Percentiles rank a stretch among this genome's conserved stretches.
Conservation (phyloP, 2,113 vertebrate species). For the Boulengeromyrus knoepffleri region DNA sequence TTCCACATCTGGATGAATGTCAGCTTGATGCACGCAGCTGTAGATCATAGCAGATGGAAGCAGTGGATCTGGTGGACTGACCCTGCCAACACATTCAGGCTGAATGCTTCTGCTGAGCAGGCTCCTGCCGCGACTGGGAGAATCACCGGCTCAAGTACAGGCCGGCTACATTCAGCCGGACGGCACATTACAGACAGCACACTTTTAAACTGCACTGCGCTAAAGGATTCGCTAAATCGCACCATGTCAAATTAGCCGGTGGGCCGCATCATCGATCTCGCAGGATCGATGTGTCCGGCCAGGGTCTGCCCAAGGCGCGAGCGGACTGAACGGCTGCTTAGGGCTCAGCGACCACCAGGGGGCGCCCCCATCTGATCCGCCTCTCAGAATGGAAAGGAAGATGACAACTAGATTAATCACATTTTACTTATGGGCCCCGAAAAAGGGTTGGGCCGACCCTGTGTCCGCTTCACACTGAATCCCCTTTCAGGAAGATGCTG, state of each 20-base stretch:
- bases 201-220: not conserved
- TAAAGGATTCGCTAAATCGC: not conserved
- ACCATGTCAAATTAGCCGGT: not conserved
- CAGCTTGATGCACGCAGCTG: not conserved
- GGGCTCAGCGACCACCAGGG: not conserved
- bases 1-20: not conserved
- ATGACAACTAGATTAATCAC: not conserved
- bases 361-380: not conserved
- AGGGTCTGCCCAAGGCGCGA: not conserved
- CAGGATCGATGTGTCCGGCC: not conserved
- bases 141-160: not conserved
- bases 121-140: not conserved
- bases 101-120: not conserved
- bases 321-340: not conserved
- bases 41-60: not conserved
- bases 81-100: not conserved
- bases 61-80: not conserved
- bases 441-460: not conserved
- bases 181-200: not conserved
- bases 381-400: not conserved
- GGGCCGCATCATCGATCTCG: not conserved
- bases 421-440: not conserved
- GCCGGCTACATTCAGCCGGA: not conserved
- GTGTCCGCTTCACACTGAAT: not conserved
- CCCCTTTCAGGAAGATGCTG: not conserved